Base-by-base conservation (phyloP, 2,888 invertebrate genomes). In the Cyclophora punctaria region DNA sequence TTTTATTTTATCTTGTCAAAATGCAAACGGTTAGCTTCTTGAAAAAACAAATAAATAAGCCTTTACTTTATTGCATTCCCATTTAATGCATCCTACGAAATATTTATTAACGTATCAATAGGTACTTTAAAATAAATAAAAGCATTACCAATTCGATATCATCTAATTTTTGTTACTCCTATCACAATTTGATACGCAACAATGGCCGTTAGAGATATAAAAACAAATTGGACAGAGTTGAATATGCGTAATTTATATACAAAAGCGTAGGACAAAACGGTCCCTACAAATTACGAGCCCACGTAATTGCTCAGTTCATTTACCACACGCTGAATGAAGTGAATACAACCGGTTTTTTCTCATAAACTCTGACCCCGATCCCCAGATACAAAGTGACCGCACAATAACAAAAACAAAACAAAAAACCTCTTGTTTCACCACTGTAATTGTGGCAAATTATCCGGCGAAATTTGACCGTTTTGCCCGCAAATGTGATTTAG, bases 401-500 rank as follows among this genome's bases (percentile, higher is more conserved):
- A 51, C 63, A 69, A 69, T 67, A 67, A 62, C 60, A 66, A 73
- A 72, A 67, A 59, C 57, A 60, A 70, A 64, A 62, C 59, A 60
- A 62, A 70, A 71, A 71, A 62, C 60, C 56, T 56, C 61, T 5
- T 58, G 69, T 79, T 78, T 73, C 77, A 67, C 66, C 74, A 78
- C 59, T 56, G 62, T 68, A 69, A 75, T 76, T 74, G 73, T 66
- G 63, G 67, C 63, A 62, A 73, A 75, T 75, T 76, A 74, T 70
- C 67, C 64, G 66, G 57, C 65, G 67, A 67, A 76, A 71, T 76
- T 80, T 69, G 69, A 67, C 66, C 66, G 74, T 74, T 80, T 76
- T 74, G 68, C 63, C 60, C 62, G 61, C 73, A 65, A 80, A 75
- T 80, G 78, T 79, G 78, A 73, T 74, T 80, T 70, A 66, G 71